Conservation (phyloP, 2,888 invertebrate genomes). For the Melinopterus prodromus region DNA sequence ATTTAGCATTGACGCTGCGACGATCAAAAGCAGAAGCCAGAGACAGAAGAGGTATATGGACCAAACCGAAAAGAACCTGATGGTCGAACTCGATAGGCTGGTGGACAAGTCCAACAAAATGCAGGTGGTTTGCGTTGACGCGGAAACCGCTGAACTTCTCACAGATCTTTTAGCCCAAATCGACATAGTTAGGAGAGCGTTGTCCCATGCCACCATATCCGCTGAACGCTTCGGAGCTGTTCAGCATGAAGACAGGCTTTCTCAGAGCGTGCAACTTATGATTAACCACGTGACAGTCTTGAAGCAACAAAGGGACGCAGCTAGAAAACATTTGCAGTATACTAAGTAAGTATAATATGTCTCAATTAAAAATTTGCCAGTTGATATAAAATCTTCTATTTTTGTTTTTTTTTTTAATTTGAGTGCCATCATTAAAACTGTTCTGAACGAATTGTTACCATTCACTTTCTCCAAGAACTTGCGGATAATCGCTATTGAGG, state of each 20-base stretch:
- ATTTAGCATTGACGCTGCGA: slow-evolving; percentile 67
- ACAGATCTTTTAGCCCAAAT: slow-evolving; percentile 63
- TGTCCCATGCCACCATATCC: slow-evolving; percentile 54
- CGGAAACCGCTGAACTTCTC: slow-evolving; percentile 63
- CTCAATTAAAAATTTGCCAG: neutral
- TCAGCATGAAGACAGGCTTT: slow-evolving; percentile 66
- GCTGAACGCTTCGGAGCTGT: slow-evolving; percentile 65
- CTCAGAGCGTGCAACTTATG: slow-evolving; percentile 66
- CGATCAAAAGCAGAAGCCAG: slow-evolving; percentile 64
- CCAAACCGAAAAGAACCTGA: slow-evolving; percentile 67
- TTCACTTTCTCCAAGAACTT: no score
- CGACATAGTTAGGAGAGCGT: slow-evolving; percentile 55
- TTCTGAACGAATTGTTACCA: no score
- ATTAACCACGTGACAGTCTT: slow-evolving; percentile 67
- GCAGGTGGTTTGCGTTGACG: slow-evolving; percentile 62
- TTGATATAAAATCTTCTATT: neutral
- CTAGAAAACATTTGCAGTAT: slow-evolving; percentile 66
- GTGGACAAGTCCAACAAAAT: slow-evolving; percentile 58
- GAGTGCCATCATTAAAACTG: no score
- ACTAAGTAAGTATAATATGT: slow-evolving; percentile 59
- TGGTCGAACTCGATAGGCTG: slow-evolving; percentile 63
- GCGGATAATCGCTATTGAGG: no score
- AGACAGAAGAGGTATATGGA: slow-evolving; percentile 66
- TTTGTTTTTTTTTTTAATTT: no score
- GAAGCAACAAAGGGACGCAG: slow-evolving; percentile 64